Evolutionary conservation across 2,797 vertebrate genomes (phyloP), one percentile per base, ranked within the genome.

Genomic region (Natrix natrix): DNA sequence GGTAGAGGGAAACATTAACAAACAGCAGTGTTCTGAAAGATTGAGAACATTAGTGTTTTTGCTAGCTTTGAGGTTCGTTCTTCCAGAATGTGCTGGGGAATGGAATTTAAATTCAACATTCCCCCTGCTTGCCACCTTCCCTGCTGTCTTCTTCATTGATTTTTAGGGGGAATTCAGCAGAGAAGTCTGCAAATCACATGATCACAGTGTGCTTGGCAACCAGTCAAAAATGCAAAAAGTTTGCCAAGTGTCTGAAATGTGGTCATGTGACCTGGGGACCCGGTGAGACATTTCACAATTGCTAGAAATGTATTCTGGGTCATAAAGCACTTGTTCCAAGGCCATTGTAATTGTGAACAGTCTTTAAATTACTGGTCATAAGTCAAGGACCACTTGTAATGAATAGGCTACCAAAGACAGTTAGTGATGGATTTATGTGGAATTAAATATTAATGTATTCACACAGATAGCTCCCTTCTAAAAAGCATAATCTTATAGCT

Each of bases 361-460:
- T 74, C 32, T 74, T 74, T 74, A 74, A 37, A 74, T 6, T 16
- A 74, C 16, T 16, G 16, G 66, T 74, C 32, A 37, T 74, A 74
- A 17, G 66, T 74, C 66, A 74, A 74, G n/a, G n/a, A 20, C 66
- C n/a, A 17, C 66, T 74, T 74, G 32, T 74, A 69, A n/a, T 69
- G 37, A 56, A 91, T 11, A n/a, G n/a, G 0, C 48, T 55, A 48
- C 57, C 57, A 37, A 43, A 89, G 52, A 57, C 56, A 86, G 32
- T 16, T 57, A 61, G 17, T 69, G 20, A 26, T 61, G n/a, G 66
- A 63, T 91, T 83, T 54, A 69, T 63, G 26, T 60, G 26, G 83
- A 89, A 93, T 63, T 87, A 93, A 93, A 89, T 93, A 93, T 93
- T 66, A 89, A 93, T 89, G 69, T 69, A 86, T 93, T n/a, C 26